phyloP scores from a whole-genome alignment of 2,797 vertebrate genomes.

The Lacerta bilineata region DNA sequence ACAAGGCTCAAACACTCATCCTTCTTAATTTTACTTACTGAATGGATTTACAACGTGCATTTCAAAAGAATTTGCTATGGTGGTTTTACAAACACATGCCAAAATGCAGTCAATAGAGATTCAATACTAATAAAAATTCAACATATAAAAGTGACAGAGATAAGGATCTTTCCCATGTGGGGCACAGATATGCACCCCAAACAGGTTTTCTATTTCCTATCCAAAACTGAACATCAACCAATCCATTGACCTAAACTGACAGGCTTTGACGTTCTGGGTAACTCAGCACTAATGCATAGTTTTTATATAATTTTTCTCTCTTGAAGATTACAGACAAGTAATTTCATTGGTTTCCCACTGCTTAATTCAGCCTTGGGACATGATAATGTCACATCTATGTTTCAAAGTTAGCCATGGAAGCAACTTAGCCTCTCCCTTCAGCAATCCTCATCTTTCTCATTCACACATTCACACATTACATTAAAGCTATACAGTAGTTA shows the following conservation, averaged over 20 bases:
- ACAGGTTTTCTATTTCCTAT: background rate
- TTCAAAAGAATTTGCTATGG: background rate
- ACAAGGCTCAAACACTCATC: background rate
- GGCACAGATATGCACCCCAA: background rate
- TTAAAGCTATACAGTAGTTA: too few species aligned
- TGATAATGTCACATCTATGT: background rate
- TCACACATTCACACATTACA: too few species aligned
- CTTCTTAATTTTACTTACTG: background rate
- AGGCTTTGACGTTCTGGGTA: background rate
- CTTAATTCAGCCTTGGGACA: background rate
- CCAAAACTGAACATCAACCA: background rate
- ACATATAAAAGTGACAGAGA: background rate
- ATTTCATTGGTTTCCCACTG: background rate
- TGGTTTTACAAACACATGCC: background rate
- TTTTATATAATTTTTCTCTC: constrained; percentile 2
- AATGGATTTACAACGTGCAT: background rate
- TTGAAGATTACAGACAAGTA: background rate
- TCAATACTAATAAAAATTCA: background rate
- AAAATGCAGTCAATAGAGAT: background rate
- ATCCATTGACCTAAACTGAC: background rate
- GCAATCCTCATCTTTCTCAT: background rate
- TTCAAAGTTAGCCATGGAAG: background rate
- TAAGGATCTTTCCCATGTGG: too few species aligned
- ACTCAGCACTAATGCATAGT: background rate
- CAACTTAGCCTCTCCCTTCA: background rate